These are phyloP conservation scores for Eurytoma adleriae DNA, from an alignment of 2,888 invertebrate species.

Conservation along the genomic window DNA sequence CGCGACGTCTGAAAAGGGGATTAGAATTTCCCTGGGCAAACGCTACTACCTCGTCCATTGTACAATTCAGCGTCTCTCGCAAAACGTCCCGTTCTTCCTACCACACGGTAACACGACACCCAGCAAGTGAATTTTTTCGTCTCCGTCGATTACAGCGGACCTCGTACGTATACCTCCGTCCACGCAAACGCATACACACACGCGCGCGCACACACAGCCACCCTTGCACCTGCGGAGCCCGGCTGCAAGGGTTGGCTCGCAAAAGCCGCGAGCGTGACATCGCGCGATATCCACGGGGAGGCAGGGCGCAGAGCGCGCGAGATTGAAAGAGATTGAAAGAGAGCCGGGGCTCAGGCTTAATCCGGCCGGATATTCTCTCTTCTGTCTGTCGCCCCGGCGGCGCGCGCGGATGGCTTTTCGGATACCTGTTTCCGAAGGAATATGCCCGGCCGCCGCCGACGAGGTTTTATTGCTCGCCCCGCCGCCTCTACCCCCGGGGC, in stretches of 20 bases:
- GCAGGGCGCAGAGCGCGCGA: conserved; percentile 35
- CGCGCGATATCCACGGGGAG: conserved; percentile 5
- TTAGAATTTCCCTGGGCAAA: conserved; percentile 66
- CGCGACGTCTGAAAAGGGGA: conserved; percentile 68
- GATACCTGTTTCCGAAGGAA: conserved; percentile 20
- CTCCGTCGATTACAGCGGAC: background rate
- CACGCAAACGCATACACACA: background rate
- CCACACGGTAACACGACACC: background rate
- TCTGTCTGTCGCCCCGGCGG: conserved; percentile 36
- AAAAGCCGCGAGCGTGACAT: conserved; percentile 7
- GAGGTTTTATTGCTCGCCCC: conserved; percentile 45
- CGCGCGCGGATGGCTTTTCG: conserved; percentile 43
- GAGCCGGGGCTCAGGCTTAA: conserved; percentile 57
- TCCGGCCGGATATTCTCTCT: conserved; percentile 53
- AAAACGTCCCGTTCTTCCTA: conserved; percentile 30
- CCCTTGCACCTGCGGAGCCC: too few species aligned
- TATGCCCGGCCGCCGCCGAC: conserved; percentile 8
- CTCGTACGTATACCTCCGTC: background rate
- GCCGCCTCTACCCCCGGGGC: conserved; percentile 11
- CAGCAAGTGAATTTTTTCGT: too few species aligned
- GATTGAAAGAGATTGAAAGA: conserved; percentile 60
- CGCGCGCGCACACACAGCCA: too few species aligned
- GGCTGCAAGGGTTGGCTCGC: background rate
- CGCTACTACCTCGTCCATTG: conserved; percentile 10
- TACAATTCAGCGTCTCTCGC: background rate